These are phyloP conservation scores for Acanthoscelides obtectus DNA, from an alignment of 2,888 invertebrate genomes.

Conservation along the genomic window DNA sequence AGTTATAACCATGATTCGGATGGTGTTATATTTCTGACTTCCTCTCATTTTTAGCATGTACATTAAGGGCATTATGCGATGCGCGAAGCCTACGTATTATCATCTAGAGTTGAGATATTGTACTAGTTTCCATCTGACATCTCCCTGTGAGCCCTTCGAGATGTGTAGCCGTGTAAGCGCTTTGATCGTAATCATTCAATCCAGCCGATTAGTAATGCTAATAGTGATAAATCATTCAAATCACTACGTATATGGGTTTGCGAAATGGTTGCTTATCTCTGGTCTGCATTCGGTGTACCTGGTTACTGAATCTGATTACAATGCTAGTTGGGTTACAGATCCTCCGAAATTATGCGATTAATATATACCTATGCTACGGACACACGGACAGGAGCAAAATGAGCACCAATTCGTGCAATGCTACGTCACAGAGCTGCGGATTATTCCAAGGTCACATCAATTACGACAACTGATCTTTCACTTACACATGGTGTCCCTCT, in stretches of 20 bases:
- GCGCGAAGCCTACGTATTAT: no score
- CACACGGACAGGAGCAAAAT: background rate
- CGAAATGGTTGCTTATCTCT: background rate
- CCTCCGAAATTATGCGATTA: background rate
- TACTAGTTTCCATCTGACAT: background rate
- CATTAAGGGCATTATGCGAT: no score
- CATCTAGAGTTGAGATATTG: no score
- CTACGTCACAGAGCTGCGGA: no score
- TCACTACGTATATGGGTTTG: slow-evolving; percentile 12
- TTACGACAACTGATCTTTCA: no score
- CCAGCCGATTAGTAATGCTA: slow-evolving; percentile 14
- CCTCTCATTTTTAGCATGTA: no score
- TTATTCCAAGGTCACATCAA: no score
- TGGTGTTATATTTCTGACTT: no score
- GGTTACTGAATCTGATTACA: background rate
- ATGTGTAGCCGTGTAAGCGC: background rate
- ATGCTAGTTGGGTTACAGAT: background rate
- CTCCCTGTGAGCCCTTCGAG: background rate
- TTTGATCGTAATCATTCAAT: slow-evolving; percentile 1
- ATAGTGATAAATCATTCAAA: slow-evolving; percentile 17
- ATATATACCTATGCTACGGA: background rate
- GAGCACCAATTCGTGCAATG: background rate
- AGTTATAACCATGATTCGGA: no score
- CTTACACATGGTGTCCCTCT: no score
- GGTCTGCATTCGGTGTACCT: background rate